Conservation (phyloP, 2,797 vertebrate species). For the Tauraco hartlaubi region DNA sequence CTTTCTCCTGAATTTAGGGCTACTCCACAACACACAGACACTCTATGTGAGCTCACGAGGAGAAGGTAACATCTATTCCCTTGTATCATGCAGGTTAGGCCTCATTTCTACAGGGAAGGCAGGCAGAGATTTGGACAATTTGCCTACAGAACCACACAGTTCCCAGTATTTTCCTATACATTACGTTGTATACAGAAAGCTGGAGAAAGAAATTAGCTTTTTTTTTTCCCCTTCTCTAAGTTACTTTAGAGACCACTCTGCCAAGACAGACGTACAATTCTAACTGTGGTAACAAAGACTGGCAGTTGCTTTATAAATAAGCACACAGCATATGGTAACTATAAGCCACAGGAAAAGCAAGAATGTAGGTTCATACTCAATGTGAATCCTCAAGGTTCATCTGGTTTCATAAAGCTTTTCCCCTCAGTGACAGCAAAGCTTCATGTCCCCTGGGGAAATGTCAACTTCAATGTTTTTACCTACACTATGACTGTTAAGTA, state of each 20-base stretch:
- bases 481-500: neutral
- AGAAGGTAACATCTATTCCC: neutral
- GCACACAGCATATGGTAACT: neutral
- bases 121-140: neutral
- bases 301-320: constrained; percentile 21
- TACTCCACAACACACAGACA: neutral
- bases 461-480: neutral
- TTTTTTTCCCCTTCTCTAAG: neutral
- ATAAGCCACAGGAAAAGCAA: neutral
- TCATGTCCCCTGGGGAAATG: neutral
- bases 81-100: neutral
- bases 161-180: neutral
- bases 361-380: neutral
- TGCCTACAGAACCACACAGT: neutral
- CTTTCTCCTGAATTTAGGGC: neutral
- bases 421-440: neutral
- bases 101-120: neutral
- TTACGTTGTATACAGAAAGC: neutral
- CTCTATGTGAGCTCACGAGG: neutral
- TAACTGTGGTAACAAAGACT: constrained; percentile 5
- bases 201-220: neutral
- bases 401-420: constrained; percentile 24
- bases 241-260: neutral
- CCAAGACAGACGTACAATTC: neutral
- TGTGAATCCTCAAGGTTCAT: neutral